Evolutionary conservation across 2,113 vertebrate species (phyloP).

Genomic region (Corythoichthys haematopterus): DNA sequence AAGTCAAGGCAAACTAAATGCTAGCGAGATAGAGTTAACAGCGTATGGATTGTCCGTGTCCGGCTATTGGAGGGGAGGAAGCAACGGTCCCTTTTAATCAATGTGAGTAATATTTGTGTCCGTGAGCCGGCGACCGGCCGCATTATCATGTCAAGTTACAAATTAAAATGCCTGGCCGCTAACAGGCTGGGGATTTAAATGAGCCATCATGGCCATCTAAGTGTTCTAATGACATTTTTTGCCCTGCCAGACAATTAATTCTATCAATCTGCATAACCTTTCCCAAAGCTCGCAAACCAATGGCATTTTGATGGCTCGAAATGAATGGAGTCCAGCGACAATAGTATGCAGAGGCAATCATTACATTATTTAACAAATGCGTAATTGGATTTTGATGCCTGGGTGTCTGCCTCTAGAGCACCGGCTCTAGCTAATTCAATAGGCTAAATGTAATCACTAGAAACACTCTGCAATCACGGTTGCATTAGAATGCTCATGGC

Average conservation of each 20-base stretch:
- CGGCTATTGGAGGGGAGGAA: conserved; percentile 37
- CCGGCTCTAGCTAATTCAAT: conserved; percentile 74
- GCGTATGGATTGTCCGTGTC: conserved; percentile 51
- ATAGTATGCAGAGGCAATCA: conserved; percentile 71
- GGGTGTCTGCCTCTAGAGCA: conserved; percentile 62
- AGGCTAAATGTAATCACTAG: conserved; percentile 74
- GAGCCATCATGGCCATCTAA: conserved; percentile 72
- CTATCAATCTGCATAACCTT: conserved; percentile 76
- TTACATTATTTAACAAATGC: conserved; percentile 76
- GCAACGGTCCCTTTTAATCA: conserved; percentile 70
- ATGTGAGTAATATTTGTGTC: conserved; percentile 68
- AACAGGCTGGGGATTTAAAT: conserved; percentile 70
- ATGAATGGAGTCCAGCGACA: conserved; percentile 66
- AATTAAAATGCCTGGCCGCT: conserved; percentile 72
- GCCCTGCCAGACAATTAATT: conserved; percentile 73
- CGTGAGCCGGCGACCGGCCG: conserved; percentile 55
- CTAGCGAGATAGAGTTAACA: conserved; percentile 54
- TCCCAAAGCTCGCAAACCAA: conserved; percentile 67
- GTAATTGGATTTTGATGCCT: conserved; percentile 73
- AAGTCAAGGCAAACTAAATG: conserved; percentile 43
- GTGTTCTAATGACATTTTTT: conserved; percentile 76
- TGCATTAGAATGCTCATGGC: conserved; percentile 67
- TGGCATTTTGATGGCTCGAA: conserved; percentile 71
- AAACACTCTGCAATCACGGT: conserved; percentile 72
- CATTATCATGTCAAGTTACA: conserved; percentile 76